These are phyloP conservation scores for Tiaroga cobitis DNA, from an alignment of 2,797 vertebrate genomes.

Conservation along the genomic window DNA sequence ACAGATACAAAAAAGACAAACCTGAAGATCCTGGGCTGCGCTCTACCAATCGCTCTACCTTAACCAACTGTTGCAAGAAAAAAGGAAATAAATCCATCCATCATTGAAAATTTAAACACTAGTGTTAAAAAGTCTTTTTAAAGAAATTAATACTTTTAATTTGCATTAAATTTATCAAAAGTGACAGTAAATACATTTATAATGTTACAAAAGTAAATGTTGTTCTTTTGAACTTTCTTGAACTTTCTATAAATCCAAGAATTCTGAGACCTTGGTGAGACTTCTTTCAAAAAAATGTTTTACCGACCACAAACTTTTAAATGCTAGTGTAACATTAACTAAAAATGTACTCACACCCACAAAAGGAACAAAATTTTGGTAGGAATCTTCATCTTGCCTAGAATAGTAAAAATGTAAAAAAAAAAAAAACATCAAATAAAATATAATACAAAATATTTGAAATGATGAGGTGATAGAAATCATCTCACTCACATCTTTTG, in stretches of 20 bases:
- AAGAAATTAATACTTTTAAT: not conserved
- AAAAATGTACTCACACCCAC: conserved; percentile 77
- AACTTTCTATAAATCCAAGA: no score
- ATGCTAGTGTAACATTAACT: not conserved
- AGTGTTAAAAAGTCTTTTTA: not conserved
- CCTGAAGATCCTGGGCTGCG: conserved; percentile 78
- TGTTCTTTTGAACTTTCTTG: no score
- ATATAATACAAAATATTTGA: not conserved
- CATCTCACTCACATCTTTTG: conserved; percentile 79
- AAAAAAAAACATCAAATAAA: not conserved
- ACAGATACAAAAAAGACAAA: conserved; percentile 50
- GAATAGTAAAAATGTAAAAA: conserved; percentile 38
- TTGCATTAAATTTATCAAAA: not conserved
- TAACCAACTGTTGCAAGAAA: conserved; percentile 76
- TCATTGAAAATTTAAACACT: not conserved
- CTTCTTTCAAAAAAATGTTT: not conserved
- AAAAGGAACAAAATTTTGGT: conserved; percentile 84
- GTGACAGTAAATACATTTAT: not conserved
- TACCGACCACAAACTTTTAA: not conserved
- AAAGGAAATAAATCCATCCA: not conserved
- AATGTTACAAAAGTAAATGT: not conserved
- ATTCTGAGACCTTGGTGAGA: not conserved
- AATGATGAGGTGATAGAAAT: not conserved
- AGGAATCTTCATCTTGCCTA: conserved; percentile 80
- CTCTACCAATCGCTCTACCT: conserved; percentile 82